Evolutionary conservation across 2,113 vertebrate species (phyloP).

Genomic region (Laticauda colubrina): DNA sequence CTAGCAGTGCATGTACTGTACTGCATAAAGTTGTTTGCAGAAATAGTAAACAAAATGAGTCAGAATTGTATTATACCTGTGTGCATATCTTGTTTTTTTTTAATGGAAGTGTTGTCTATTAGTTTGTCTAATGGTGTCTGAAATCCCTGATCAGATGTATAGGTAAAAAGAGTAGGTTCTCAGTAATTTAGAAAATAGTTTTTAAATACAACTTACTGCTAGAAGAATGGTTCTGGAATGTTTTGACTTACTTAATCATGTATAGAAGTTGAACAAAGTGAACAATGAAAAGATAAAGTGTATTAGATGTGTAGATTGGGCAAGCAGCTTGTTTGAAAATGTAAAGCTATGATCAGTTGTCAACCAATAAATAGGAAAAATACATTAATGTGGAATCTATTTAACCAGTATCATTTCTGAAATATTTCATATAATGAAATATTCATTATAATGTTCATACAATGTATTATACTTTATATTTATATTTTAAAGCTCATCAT

Average conservation of each 20-base stretch:
- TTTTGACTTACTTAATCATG: background rate
- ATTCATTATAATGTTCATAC: background rate
- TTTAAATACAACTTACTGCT: background rate
- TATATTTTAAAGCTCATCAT: background rate
- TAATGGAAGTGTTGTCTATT: background rate
- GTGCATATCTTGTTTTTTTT: background rate
- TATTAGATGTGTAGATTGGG: background rate
- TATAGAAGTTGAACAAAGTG: background rate
- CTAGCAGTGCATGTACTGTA: background rate
- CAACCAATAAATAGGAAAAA: background rate
- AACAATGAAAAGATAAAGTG: background rate
- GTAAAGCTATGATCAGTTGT: background rate
- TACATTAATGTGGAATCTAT: background rate
- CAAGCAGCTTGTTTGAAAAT: background rate
- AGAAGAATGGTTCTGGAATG: background rate
- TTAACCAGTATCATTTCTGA: background rate
- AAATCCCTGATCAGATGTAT: background rate
- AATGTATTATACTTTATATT: background rate
- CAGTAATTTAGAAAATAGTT: background rate
- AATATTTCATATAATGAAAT: background rate
- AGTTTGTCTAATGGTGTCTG: background rate
- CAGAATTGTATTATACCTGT: background rate
- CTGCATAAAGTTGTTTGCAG: background rate
- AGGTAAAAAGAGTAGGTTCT: background rate
- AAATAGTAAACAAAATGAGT: background rate